Evolutionary conservation across 2,888 invertebrate genomes (phyloP), one percentile per base, ranked within the genome.

Genomic region (Campoplex nolae): DNA sequence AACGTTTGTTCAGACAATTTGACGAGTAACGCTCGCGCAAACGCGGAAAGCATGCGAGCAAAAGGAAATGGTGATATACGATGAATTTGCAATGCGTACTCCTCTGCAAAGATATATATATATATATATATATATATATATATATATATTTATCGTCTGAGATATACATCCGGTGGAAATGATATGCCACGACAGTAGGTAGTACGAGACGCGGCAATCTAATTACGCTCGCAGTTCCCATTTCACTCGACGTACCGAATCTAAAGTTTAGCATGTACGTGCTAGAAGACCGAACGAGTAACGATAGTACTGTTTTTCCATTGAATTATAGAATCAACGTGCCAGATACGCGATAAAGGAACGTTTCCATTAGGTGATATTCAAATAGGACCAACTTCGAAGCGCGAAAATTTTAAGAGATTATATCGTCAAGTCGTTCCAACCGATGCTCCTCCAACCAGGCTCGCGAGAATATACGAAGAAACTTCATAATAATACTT

Each of bases 1-100:
- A n/a, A 38, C 58, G 65, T 80, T 80, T 68, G 68, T 81, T 76
- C 77, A 74, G 75, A 77, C 79, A 56, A 83, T 77, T 81, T 56
- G 32, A 42, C 58, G 67, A 38, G 38, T 8, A n/a, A 75, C 23
- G 38, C 16, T 38, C 28, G 28, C 62, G 62, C 45, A 79, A 74
- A 65, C 77, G 73, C 54, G 73, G 38, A 70, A 58, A 65, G 80
- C 62, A 73, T 71, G 23, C 23, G 45, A 62, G 58, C 58, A 35
- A 65, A 48, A 65, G 80, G 18, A 54, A 73, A 45, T 65, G 23
- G 32, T 23, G 18, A 65, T 65, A 76, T 51, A 65, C 48, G 65
- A 76, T 18, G 65, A 51, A 76, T 76, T 76, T 65, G 8, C 7
- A 58, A 73, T 70, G 45, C 9, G 56, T 42, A 58, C 23, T 3